Evolutionary conservation across 1,140 invertebrate genomes (phyloP), one percentile per base, ranked within the genome.

Genomic region (Drosophila chauvacae): DNA sequence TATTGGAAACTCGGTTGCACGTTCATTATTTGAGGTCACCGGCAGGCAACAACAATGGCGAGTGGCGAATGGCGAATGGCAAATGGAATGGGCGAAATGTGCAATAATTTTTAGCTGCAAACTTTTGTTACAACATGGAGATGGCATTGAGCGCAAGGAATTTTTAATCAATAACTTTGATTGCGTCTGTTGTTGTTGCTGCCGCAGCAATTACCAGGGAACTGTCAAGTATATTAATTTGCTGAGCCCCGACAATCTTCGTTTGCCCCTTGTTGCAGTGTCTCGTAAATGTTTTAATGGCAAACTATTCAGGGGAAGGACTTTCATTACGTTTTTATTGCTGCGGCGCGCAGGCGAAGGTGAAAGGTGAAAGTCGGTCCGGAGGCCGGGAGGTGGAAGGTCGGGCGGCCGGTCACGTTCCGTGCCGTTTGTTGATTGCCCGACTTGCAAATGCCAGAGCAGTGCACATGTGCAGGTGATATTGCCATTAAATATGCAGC

Each of bases 101-200:
- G 69, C 69, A 74, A 68, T 82, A 69, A 72, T 61, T 82, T 81
- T 61, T 58, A 56, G 45, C 58, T 44, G 18, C 26, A 56, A 80
- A 80, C 69, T 80, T 80, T 72, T 42, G 35, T 63, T 44, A 37
- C 66, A 53, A 59, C 44, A 76, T 71, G 60, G 51, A 63, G 63
- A 35, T 72, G 55, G 47, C 48, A 60, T 60, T 50, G 68, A 20
- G 45, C 18, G 37, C 50, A 59, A 35, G 48, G 35, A 57, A 74
- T 77, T 66, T 77, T 85, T 73, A 85, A 85, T 85, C 81, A 85
- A 85, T 85, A 84, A 81, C 64, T 80, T 88, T 88, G 72, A 84
- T 83, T 83, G 76, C 58, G 50, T 75, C 35, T 18, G 28, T 18
- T 55, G 13, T 80, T 61, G 35, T 42, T 42, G 74, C 53, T 68